A percentile compares a stretch with the other conserved stretches of the same genome.
Evolutionary conservation across 2,888 invertebrate species (phyloP).

Genomic region (Brenthis daphne): DNA sequence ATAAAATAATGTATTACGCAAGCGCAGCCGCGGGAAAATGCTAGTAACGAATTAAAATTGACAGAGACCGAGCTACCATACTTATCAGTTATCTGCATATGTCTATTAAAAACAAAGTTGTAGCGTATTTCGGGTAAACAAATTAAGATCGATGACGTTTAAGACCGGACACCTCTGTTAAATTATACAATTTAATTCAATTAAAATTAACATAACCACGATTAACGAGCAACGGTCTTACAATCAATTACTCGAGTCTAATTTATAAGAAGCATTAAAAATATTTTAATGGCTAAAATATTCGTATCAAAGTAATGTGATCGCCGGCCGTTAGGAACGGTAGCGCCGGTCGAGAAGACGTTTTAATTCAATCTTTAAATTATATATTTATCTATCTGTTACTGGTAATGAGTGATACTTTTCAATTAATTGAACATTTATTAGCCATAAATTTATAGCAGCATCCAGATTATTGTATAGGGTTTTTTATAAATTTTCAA

Average conservation of each 20-base stretch:
- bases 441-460: too few species aligned
- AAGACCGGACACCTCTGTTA: conserved; percentile 27
- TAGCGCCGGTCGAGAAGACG: not conserved
- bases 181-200: conserved; percentile 34
- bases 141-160: conserved; percentile 34
- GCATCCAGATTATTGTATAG: too few species aligned
- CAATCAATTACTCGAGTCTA: conserved; percentile 30
- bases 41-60: too few species aligned
- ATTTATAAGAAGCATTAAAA: conserved; percentile 22
- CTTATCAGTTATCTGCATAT: not conserved
- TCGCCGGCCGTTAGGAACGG: not conserved
- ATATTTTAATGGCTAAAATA: conserved; percentile 11
- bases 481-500: too few species aligned
- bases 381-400: too few species aligned
- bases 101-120: conserved; percentile 4
- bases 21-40: too few species aligned
- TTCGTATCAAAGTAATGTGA: not conserved
- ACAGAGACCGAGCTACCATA: not conserved
- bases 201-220: conserved; percentile 36
- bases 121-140: conserved; percentile 20
- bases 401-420: too few species aligned
- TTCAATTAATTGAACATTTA: too few species aligned
- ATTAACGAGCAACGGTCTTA: conserved; percentile 22
- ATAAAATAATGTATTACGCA: too few species aligned
- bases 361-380: not conserved